phyloP scores from a whole-genome alignment of 2,888 invertebrate genomes.

The Folsomia manolachei region DNA sequence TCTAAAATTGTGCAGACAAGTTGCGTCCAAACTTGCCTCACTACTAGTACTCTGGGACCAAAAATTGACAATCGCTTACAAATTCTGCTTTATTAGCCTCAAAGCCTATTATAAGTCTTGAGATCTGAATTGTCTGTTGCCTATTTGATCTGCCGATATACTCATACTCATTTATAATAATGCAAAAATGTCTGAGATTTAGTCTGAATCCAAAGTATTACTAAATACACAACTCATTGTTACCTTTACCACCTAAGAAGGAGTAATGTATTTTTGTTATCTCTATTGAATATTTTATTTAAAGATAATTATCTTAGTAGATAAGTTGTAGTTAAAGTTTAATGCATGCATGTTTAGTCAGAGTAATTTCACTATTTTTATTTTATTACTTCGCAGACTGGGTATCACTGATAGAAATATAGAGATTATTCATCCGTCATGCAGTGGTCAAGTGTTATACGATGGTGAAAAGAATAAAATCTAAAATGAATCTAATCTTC shows the following conservation, averaged over 20 bases:
- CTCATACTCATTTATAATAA: not conserved
- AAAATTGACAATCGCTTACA: slow-evolving; percentile 3
- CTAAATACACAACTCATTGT: slow-evolving; percentile 1
- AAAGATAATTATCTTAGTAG: not conserved
- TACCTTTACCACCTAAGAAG: not conserved
- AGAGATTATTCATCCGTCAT: no score
- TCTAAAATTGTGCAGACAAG: not conserved
- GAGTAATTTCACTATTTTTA: no score
- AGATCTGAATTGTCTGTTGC: not conserved
- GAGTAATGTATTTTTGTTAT: not conserved
- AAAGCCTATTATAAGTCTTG: not conserved
- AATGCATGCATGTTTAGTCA: no score
- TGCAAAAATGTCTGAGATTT: slow-evolving; percentile 4
- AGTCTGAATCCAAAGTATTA: slow-evolving; percentile 7
- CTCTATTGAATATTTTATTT: not conserved
- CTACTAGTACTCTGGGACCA: not conserved
- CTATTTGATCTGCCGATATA: slow-evolving; percentile 2
- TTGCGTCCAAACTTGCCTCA: no score
- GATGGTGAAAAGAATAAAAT: no score
- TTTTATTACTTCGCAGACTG: not conserved
- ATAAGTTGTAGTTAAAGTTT: no score
- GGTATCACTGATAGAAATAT: no score
- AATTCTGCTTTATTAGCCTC: not conserved
- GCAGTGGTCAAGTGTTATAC: no score
- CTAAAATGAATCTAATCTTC: no score